Evolutionary conservation across 2,113 vertebrate species (phyloP), one percentile per base, ranked within the genome.

Genomic region (Cheirogaleus medius): DNA sequence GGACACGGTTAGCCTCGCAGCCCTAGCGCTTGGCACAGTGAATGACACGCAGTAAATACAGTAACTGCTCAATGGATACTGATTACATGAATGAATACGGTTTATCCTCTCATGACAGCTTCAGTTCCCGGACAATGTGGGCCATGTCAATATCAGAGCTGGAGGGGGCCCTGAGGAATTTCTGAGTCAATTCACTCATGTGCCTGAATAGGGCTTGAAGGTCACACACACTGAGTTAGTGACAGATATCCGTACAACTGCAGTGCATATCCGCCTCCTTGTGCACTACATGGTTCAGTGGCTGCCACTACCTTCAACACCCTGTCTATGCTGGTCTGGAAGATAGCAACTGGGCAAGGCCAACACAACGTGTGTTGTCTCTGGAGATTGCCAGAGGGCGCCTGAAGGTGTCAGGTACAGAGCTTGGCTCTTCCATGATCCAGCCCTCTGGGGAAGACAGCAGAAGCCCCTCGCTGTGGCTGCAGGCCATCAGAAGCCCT

Each of bases 231-330:
- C 39, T 8, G 11, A 66, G 21, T 71, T 58, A 91, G 47, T 37
- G 71, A 63, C 60, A 64, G 29, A 83, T 76, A 12, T 71, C 87
- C 54, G 54, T 58, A 11, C 13, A 23, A 17, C 9, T 34, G 10
- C 17, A 9, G 11, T 1, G 6, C 7, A 0, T 8, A 20, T 0
- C 18, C 29, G 7, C 37, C 23, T 82, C 37, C 20, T 64, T 14
- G 13, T 58, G 21, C 11, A 47, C 37, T 15, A 23, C 3, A 8
- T 63, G 39, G 18, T 39, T 42, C 58, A 73, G 0, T 20, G 32
- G 18, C 8, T 60, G 27, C 18, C 15, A 58, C 6, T 2, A 4
- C 44, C 47, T 39, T 84, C 17, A 52, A 15, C 71, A 66, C 32
- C 8, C 6, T 7, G 0, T 32, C 66, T 44, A 2, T 63, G 27